Percentiles rank a stretch among this genome's conserved stretches.
phyloP scores from a whole-genome alignment of 2,797 vertebrate genomes.

The Pampus argenteus region DNA sequence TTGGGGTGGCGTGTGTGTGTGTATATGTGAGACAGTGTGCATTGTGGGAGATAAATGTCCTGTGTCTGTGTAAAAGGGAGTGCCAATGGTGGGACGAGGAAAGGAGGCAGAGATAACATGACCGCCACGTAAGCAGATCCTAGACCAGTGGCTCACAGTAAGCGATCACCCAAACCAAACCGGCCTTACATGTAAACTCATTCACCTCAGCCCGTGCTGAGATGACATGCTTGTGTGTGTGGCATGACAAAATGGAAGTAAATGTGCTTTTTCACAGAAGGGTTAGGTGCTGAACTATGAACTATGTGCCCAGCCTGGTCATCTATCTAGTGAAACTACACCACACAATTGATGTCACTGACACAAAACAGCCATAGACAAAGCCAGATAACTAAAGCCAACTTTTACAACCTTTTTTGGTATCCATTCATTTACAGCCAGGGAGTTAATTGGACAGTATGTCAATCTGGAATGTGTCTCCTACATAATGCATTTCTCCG shows the following conservation, averaged over 20 bases:
- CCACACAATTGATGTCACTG: constrained; percentile 57
- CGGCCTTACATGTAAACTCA: constrained; percentile 18
- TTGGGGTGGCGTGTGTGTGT: constrained; percentile 64
- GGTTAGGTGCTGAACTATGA: constrained; percentile 36
- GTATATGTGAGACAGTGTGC: constrained; percentile 65
- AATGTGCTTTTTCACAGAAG: constrained; percentile 57
- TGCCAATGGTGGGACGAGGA: constrained; percentile 66
- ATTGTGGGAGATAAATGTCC: constrained; percentile 79
- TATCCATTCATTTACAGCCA: constrained; percentile 56
- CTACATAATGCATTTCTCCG: constrained; percentile 61
- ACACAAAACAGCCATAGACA: constrained; percentile 60
- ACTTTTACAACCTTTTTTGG: constrained; percentile 19
- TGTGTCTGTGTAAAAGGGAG: constrained; percentile 69
- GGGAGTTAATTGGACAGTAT: constrained; percentile 70
- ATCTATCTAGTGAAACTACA: constrained; percentile 49
- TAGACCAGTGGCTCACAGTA: constrained; percentile 25
- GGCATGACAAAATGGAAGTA: constrained; percentile 39
- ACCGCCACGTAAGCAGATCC: constrained; percentile 38
- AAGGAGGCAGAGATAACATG: constrained; percentile 73
- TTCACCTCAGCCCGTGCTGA: constrained; percentile 1
- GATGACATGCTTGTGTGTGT: constrained; percentile 51
- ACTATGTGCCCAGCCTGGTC: constrained; percentile 44
- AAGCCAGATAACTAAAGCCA: constrained; percentile 40
- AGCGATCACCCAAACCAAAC: constrained; percentile 28
- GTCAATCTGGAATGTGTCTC: constrained; percentile 70